These are phyloP conservation scores for Notechis scutatus DNA, from an alignment of 2,113 vertebrate genomes.

Conservation along the genomic window DNA sequence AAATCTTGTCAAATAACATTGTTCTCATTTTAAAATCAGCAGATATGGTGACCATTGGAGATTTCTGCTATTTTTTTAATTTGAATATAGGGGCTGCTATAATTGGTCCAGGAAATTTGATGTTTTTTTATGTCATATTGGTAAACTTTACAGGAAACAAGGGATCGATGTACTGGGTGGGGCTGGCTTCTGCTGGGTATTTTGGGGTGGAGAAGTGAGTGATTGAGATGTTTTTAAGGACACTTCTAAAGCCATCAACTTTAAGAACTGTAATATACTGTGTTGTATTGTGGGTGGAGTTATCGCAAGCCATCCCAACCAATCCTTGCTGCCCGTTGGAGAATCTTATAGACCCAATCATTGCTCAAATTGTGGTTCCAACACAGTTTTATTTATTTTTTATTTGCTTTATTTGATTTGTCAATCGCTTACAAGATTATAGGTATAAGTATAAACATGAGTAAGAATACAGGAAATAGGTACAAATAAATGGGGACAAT, in stretches of 20 bases:
- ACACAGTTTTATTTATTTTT: background rate
- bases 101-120: background rate
- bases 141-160: background rate
- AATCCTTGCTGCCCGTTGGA: background rate
- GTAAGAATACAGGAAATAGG: too few species aligned
- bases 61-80: background rate
- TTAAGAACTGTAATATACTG: background rate
- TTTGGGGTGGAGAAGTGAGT: background rate
- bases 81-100: background rate
- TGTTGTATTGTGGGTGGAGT: background rate
- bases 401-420: too few species aligned
- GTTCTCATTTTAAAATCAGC: background rate
- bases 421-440: too few species aligned
- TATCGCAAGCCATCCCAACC: background rate
- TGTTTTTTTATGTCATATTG: background rate
- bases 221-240: background rate
- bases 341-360: background rate
- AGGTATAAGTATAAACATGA: too few species aligned
- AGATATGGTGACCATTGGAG: background rate
- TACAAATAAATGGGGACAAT: too few species aligned
- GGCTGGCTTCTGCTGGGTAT: background rate
- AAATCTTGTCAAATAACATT: background rate
- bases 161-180: background rate
- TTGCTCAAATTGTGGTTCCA: background rate
- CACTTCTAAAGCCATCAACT: background rate